Evolutionary conservation across 2,113 vertebrate species (phyloP).

Genomic region (Seriola aureovittata): DNA sequence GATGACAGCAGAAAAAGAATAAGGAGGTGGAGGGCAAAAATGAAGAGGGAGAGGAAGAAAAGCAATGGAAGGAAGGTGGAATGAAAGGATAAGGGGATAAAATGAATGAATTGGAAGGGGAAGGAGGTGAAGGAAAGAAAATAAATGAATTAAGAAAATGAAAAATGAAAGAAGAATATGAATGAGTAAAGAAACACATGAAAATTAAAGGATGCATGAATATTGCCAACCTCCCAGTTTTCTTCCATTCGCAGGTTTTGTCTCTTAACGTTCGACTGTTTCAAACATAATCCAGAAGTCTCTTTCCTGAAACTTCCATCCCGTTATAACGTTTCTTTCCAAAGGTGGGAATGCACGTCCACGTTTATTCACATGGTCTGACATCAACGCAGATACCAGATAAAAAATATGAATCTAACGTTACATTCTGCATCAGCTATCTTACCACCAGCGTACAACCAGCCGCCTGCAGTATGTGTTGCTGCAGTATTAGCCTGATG

Average conservation of each 20-base stretch:
- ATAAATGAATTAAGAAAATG: neutral
- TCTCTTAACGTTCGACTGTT: neutral
- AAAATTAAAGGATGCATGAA: neutral
- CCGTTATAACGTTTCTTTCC: neutral
- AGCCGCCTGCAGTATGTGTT: too few relatives aligned
- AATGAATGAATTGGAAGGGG: neutral
- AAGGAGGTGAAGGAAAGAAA: neutral
- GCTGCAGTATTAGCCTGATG: too few relatives aligned
- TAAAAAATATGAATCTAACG: too few relatives aligned
- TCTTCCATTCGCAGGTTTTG: neutral
- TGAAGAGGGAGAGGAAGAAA: neutral
- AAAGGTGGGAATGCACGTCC: too few relatives aligned
- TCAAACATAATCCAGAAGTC: neutral
- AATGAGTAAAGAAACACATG: slow-evolving; percentile 3
- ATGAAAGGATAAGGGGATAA: neutral
- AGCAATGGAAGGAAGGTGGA: neutral
- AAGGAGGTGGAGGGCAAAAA: neutral
- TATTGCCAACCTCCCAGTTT: neutral
- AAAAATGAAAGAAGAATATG: neutral
- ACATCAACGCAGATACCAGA: neutral
- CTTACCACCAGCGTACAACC: too few relatives aligned
- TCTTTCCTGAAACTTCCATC: neutral
- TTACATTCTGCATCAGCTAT: too few relatives aligned
- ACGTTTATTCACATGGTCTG: too few relatives aligned
- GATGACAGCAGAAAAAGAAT: neutral